A percentile compares a stretch with the other conserved stretches of the same genome.
These are phyloP conservation scores for Cassiopea andromeda DNA, from an alignment of 30 jellyfish, hydroid and myxozoan species.

Conservation along the genomic window DNA sequence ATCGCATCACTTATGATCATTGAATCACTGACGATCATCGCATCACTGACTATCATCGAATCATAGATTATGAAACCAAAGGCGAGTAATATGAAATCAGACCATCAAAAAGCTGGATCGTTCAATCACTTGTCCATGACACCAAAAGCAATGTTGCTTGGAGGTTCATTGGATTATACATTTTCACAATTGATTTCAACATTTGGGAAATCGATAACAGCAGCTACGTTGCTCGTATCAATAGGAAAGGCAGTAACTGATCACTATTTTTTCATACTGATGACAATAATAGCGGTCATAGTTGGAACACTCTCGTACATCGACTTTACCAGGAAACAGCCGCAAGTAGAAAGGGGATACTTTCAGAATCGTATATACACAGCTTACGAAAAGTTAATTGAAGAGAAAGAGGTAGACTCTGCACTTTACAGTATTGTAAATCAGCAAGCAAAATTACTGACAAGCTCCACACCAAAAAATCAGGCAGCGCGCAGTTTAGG, in stretches of 20 bases:
- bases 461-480: conserved; percentile 23
- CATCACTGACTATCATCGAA: background rate
- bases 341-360: conserved; percentile 30
- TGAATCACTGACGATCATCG: too few relatives aligned
- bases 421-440: conserved; percentile 44
- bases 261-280: conserved; percentile 36
- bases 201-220: conserved; percentile 47
- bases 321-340: conserved; percentile 28
- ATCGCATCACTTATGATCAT: too few relatives aligned
- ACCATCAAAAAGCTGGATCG: background rate
- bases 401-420: conserved; percentile 26
- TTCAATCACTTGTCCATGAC: background rate
- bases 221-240: conserved; percentile 61
- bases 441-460: conserved; percentile 45
- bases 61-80: background rate
- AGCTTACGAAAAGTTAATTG: conserved; percentile 11
- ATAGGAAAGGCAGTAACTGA: conserved; percentile 47
- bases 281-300: conserved; percentile 14
- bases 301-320: conserved; percentile 37
- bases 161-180: conserved; percentile 44
- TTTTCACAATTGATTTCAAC: conserved; percentile 33
- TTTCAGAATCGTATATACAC: conserved; percentile 44
- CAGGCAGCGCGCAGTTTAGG: background rate
- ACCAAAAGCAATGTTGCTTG: background rate
- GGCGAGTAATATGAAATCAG: background rate